Percentiles rank a stretch among this genome's conserved stretches.
These are phyloP conservation scores for Psittacula echo DNA, from an alignment of 2,797 vertebrate species.

Conservation along the genomic window DNA sequence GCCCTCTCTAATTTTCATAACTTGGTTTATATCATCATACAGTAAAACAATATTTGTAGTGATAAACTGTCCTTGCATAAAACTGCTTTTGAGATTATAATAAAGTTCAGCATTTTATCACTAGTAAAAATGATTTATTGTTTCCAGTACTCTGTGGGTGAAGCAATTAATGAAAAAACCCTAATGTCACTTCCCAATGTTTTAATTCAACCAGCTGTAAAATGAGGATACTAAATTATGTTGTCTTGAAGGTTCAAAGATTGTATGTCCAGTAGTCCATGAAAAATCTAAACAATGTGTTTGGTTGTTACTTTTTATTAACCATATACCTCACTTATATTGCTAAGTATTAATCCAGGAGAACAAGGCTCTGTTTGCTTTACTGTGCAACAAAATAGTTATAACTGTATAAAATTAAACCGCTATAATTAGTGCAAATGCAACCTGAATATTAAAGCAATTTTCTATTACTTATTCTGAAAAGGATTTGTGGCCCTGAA, in stretches of 20 bases:
- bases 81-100: not conserved
- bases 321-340: not conserved
- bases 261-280: not conserved
- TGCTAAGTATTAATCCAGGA: not conserved
- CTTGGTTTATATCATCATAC: not conserved
- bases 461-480: not conserved
- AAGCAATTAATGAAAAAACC: not conserved
- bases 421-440: not conserved
- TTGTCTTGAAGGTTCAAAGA: not conserved
- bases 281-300: not conserved
- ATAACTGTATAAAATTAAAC: not conserved
- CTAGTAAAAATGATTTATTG: conserved; percentile 31
- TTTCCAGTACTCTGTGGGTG: not conserved
- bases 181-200: not conserved
- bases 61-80: not conserved
- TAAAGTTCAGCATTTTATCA: conserved; percentile 1
- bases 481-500: not conserved
- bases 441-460: not conserved
- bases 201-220: conserved; percentile 42
- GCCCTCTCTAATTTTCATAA: not conserved
- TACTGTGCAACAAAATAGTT: not conserved
- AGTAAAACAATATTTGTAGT: not conserved
- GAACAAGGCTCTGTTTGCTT: not conserved
- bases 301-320: not conserved
- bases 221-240: conserved; percentile 22